Percentiles rank a stretch among this genome's conserved stretches.
phyloP scores from a whole-genome alignment of 1,140 invertebrate genomes.

The Piezodorus guildinii region DNA sequence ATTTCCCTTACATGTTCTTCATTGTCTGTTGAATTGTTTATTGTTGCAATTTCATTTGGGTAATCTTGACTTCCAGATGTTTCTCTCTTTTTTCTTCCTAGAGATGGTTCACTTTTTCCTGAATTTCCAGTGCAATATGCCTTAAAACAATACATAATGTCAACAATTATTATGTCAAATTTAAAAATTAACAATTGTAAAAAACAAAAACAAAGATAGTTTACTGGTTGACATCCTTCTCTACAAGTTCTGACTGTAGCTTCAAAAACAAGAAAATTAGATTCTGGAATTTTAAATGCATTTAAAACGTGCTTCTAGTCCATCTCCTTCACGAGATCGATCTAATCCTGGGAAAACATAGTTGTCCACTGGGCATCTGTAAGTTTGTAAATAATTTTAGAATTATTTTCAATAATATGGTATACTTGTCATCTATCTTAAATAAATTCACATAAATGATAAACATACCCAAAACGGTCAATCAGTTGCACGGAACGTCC shows the following conservation, averaged over 20 bases:
- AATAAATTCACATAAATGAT: conserved; percentile 24
- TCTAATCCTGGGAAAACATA: conserved; percentile 86
- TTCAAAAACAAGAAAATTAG: conserved; percentile 86
- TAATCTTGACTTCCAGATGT: conserved; percentile 9
- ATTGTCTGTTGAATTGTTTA: conserved; percentile 34
- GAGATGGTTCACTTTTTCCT: conserved; percentile 67
- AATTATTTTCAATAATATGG: conserved; percentile 9
- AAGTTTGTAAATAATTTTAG: conserved; percentile 20
- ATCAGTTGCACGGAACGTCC: conserved; percentile 80
- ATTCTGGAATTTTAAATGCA: conserved; percentile 90
- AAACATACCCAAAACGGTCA: conserved; percentile 66
- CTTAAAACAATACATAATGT: conserved; percentile 28
- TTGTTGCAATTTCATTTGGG: conserved; percentile 8
- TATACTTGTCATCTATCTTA: conserved; percentile 1
- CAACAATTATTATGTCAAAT: neutral
- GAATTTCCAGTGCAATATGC: conserved; percentile 64
- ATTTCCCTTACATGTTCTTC: conserved; percentile 69
- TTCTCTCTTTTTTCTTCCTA: conserved; percentile 54
- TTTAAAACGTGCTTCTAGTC: conserved; percentile 82
- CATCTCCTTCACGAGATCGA: conserved; percentile 70
- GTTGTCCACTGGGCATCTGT: conserved; percentile 77
- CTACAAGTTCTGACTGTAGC: conserved; percentile 79
- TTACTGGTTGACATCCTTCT: conserved; percentile 74
- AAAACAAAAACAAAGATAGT: conserved; percentile 19
- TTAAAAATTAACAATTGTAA: neutral